A percentile compares a stretch with the other conserved stretches of the same genome.
Evolutionary conservation across 2,797 vertebrate species (phyloP).

Genomic region (Macrochelys suwanniensis): DNA sequence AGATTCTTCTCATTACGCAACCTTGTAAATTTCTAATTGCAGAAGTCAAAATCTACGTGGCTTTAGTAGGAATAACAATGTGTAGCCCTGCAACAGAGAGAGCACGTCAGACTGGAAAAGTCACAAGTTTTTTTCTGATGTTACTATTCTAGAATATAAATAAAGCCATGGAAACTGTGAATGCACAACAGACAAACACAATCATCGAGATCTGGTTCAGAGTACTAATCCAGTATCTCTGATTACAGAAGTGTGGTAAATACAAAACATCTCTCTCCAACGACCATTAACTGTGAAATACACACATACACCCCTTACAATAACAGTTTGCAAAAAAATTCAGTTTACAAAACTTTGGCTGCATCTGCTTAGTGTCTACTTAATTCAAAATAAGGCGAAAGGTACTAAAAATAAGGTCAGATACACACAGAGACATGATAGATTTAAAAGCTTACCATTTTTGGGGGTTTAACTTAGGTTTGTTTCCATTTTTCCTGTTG

Average conservation of each 20-base stretch:
- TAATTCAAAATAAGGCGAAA: background rate
- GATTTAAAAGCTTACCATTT: slow-evolving; percentile 86
- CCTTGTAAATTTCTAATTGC: background rate
- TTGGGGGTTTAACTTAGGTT: slow-evolving; percentile 88
- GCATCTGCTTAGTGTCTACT: background rate
- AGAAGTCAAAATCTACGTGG: background rate
- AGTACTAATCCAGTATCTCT: background rate
- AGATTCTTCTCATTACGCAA: background rate
- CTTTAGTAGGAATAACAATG: background rate
- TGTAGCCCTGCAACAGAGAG: background rate
- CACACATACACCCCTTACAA: fast-evolving
- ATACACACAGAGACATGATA: background rate
- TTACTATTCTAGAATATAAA: background rate
- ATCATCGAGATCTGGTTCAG: background rate
- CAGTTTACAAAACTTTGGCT: background rate
- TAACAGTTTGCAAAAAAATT: background rate
- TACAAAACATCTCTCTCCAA: background rate
- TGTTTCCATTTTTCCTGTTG: slow-evolving; percentile 89
- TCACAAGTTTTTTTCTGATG: background rate
- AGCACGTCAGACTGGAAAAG: background rate
- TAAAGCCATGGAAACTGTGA: background rate
- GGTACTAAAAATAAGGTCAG: background rate
- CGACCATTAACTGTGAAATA: background rate
- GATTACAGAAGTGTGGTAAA: background rate
- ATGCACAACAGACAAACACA: background rate